Base-by-base conservation (phyloP, 2,113 vertebrate species). In the Ctenomys sociabilis region DNA sequence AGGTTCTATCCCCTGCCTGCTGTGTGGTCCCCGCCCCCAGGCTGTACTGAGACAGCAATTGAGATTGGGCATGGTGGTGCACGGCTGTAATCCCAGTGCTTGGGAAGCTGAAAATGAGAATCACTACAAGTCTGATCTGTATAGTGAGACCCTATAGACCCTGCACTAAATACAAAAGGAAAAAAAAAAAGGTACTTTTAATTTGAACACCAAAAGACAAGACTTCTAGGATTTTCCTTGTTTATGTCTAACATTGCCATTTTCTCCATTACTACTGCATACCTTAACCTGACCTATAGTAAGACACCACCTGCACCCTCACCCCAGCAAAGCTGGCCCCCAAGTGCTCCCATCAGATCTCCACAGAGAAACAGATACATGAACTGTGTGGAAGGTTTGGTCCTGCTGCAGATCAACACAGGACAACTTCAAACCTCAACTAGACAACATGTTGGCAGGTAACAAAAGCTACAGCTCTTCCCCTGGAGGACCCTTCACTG, bases 141-240 rank as follows among this genome's bases (percentile, higher is more conserved):
- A 10, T 49, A 49, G 49, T 49, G 49, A 49, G 49, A 49, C 49
- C 49, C 49, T 49, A 49, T 49, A 49, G 49, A 49, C 49, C 49
- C 7, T 49, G 49, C 49, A 49, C 6, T 49, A 49, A 49, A 49
- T 49, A 49, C 45, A 5, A 49, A n/a, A n/a, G n/a, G n/a, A n/a
- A 49, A 49, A 49, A 49, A 49, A 88, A 61, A 75, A 95, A 84
- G 30, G 2, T 88, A 84, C 0, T 35, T 88, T 92, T 87, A 40
- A 84, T 80, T 40, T 89, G 72, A 92, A 78, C 30, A 43, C 21
- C 30, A 88, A 94, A 93, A 94, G 26, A 82, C 16, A 82, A 52
- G 82, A 52, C 78, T 80, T 83, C 83, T 87, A 43, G 16, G 24
- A 85, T 77, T 28, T 30, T 83, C 90, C 37, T 30, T 30, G 12